These are phyloP conservation scores for Ceratina calcarata DNA, from an alignment of 1,140 invertebrate species.

Conservation along the genomic window DNA sequence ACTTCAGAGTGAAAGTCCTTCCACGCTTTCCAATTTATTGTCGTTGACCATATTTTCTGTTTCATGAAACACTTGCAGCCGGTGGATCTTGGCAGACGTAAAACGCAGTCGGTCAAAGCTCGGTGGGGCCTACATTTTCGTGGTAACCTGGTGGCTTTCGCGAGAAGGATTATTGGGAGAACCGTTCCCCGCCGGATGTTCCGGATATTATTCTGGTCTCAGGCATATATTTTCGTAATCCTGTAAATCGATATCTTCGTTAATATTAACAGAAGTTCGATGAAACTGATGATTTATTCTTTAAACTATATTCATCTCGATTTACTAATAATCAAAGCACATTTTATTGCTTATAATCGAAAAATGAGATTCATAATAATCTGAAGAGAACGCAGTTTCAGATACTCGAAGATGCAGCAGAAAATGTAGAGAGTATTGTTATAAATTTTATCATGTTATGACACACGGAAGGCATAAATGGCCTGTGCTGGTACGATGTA, in stretches of 20 bases:
- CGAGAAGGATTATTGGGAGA: conserved; percentile 12
- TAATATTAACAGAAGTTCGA: no score
- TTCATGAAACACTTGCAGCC: neutral
- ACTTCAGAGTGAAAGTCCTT: conserved; percentile 53
- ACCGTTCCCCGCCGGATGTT: conserved; percentile 14
- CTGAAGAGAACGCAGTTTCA: no score
- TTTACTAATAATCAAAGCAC: no score
- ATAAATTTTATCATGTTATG: conserved; percentile 49
- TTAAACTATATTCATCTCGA: no score
- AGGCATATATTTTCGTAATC: neutral
- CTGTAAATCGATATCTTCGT: neutral
- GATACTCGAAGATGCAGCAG: no score
- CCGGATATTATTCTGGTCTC: neutral
- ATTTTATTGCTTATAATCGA: no score
- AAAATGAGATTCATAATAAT: no score
- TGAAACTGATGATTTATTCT: no score
- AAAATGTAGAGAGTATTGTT: neutral
- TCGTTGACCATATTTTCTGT: conserved; percentile 55
- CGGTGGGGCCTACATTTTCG: neutral
- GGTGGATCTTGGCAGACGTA: neutral
- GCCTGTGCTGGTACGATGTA: conserved; percentile 7
- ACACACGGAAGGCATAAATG: conserved; percentile 28
- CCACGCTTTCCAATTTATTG: conserved; percentile 58
- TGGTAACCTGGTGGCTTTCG: neutral
- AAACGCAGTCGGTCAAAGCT: neutral